Base-by-base conservation (phyloP, 2,113 vertebrate genomes). In the Limanda limanda region DNA sequence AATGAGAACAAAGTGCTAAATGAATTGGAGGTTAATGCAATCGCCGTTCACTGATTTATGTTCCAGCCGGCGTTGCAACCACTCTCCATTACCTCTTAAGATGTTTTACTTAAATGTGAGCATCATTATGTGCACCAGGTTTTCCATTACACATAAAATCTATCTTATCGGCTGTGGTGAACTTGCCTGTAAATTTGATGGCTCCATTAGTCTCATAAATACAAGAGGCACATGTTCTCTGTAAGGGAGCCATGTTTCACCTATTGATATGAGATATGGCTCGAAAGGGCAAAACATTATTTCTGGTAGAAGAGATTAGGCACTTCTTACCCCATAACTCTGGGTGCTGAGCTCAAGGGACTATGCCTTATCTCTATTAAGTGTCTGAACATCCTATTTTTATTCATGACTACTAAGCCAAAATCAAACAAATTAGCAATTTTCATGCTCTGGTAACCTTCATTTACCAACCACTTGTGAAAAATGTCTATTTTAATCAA, bases 231-330 rank as follows among this genome's bases (percentile, higher is more conserved):
- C 20, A 48, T 18, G 45, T 52, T 52, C 2, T 52, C 51, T 76
- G 20, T 48, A 65, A 45, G 42, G 51, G 20, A 25, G 67, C 15
- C 25, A 1, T n/a, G 2, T 52, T 74, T 66, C 17, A 25, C 35
- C 1, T 4, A 6, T 72, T 23, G 45, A 37, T 48, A n/a, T 74
- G 23, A 61, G 74, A 74, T 68, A 18, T 17, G 45, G 4, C 45
- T 48, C 14, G 17, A 48, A 18, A 48, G 17, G 45, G 45, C 45
- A 48, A 17, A 48, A 70, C 71, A 62, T 81, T 83, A 60, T 68
- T 73, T 64, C 25, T 75, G 47, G 42, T 60, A 55, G 42, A 71
- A 59, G 20, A 60, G 75, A 77, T 79, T 63, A 74, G 20, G 61
- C 47, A 42, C 63, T 31, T 25, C 18, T 15, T 18, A 11, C 15